A percentile compares a stretch with the other conserved stretches of the same genome.
These are phyloP conservation scores for Cephus runcator DNA, from an alignment of 2,888 invertebrate genomes.

Conservation along the genomic window DNA sequence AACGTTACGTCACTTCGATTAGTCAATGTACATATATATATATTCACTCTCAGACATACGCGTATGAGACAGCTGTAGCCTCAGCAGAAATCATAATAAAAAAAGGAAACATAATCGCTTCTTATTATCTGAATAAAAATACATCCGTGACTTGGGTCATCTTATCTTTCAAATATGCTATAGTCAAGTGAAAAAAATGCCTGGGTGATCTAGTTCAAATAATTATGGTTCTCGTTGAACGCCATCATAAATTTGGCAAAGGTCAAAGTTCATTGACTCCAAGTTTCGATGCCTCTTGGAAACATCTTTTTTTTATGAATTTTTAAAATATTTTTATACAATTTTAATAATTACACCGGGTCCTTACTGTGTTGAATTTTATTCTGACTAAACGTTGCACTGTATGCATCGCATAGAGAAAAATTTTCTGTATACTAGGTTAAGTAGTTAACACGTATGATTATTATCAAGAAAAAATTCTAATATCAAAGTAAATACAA, in stretches of 20 bases:
- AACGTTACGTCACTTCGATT: background rate
- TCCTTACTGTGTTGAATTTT: too few species aligned
- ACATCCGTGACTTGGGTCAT: background rate
- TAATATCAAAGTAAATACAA: background rate
- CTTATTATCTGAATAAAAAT: background rate
- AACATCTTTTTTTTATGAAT: background rate
- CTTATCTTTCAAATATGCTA: too few species aligned
- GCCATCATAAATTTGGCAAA: background rate
- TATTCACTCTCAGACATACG: too few species aligned
- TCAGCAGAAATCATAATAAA: background rate
- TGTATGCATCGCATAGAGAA: too few species aligned
- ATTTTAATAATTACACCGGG: too few species aligned
- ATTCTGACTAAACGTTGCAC: too few species aligned
- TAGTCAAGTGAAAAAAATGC: too few species aligned
- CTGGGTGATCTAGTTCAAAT: background rate
- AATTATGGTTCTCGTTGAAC: background rate
- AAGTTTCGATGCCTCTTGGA: background rate
- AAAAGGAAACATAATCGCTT: background rate
- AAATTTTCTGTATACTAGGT: background rate
- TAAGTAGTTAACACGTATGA: background rate
- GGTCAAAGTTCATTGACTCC: background rate
- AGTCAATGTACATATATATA: too few species aligned
- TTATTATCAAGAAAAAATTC: background rate
- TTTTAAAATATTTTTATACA: too few species aligned
- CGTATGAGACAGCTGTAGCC: background rate